phyloP scores from a whole-genome alignment of 2,888 invertebrate species.

The Drosophila phalerata region DNA sequence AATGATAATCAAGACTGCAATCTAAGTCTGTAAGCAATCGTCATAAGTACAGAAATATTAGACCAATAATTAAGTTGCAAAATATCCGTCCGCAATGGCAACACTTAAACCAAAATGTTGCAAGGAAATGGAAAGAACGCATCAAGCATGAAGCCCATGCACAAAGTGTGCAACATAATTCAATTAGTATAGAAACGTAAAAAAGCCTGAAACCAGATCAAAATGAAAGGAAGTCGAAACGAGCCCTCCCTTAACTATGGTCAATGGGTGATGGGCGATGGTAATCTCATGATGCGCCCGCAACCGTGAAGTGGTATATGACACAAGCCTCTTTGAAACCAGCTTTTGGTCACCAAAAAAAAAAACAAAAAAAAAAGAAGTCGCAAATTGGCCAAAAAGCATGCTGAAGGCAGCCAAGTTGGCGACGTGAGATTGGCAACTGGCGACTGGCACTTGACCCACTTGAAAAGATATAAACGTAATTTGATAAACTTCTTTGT shows the following conservation, averaged over 20 bases:
- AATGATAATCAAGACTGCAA: neutral
- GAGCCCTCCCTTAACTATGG: conserved; percentile 12
- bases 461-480: conserved; percentile 42
- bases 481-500: conserved; percentile 62
- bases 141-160: conserved; percentile 65
- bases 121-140: conserved; percentile 52
- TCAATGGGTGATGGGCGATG: neutral
- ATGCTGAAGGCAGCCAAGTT: conserved; percentile 34
- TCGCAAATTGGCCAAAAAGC: conserved; percentile 29
- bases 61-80: conserved; percentile 63
- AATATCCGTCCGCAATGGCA: conserved; percentile 57
- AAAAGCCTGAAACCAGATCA: conserved; percentile 30
- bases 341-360: conserved; percentile 27
- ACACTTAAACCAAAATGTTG: conserved; percentile 34
- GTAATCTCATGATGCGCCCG: conserved; percentile 44
- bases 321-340: conserved; percentile 14
- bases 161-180: conserved; percentile 75
- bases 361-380: conserved; percentile 5
- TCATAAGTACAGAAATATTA: conserved; percentile 33
- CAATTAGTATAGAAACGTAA: conserved; percentile 61
- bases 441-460: conserved; percentile 55
- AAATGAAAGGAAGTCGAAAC: conserved; percentile 52
- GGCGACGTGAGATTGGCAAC: conserved; percentile 44
- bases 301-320: conserved; percentile 43
- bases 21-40: conserved; percentile 10